Base-by-base conservation (phyloP, 1,140 invertebrate species). In the Eurytemora carolleeae region DNA sequence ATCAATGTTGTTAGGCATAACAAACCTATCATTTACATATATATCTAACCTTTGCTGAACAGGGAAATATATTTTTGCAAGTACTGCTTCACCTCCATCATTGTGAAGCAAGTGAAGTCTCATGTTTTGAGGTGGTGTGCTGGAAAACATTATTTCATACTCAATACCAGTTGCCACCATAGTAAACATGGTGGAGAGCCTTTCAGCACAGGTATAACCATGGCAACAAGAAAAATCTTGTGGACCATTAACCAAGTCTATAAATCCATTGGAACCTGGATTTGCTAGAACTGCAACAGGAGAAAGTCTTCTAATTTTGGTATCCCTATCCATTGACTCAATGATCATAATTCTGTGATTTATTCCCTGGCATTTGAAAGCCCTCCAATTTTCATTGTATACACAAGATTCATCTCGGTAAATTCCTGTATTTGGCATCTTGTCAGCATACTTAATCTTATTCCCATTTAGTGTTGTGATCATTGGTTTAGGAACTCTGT, bases 371-470 rank as follows among this genome's bases (percentile, higher is more conserved):
- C 64, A 65, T 55, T 58, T 53, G 57, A 58, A 65, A 1, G 58
- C 63, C 15, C 58, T 58, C 64, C 64, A 65, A 16, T 24, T 16
- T 22, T 31, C 0, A 20, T 20, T 23, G 7, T 52, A 21, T 3
- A 31, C 24, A 62, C 64, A 65, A 19, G 44, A 53, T 18, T 18
- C 24, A 22, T 63, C 59, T 2, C 64, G 58, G 1, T 58, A 19
- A n/a, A 65, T 63, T 18, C 64, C 64, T 63, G 62, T 65, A 20
- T 64, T 59, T 18, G 64, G 64, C 54, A 61, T 62, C 61, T 65
- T 65, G 0, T 60, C 55, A 0, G 3, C 18, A 3, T 53, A 58
- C 15, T 20, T 16, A 18, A 65, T 61, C 23, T 21, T 1, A n/a
- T 55, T 24, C 17, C 64, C 64, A 57, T 64, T 21, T 3, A 20